These are phyloP conservation scores for Stomorhina lunata DNA, from an alignment of 2,888 invertebrate genomes.

Conservation along the genomic window DNA sequence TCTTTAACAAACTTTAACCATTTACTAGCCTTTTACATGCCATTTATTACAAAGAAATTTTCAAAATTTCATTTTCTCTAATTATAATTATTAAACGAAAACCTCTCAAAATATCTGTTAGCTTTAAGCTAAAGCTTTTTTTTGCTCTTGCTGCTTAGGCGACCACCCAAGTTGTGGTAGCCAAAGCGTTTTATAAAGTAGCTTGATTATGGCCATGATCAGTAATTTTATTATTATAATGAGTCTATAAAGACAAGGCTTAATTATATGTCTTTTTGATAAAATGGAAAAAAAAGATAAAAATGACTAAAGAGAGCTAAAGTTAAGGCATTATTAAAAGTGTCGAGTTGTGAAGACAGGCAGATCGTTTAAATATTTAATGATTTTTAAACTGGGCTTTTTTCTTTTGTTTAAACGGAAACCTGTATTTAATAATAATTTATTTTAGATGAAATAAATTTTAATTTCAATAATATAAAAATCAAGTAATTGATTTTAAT, in stretches of 20 bases:
- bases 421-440: not conserved
- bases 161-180: constrained; percentile 38
- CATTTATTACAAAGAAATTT: not conserved
- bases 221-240: constrained; percentile 36
- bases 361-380: constrained; percentile 1
- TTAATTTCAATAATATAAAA: not conserved
- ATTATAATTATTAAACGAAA: not conserved
- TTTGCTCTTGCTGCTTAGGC: not conserved
- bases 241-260: constrained; percentile 24
- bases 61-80: not conserved
- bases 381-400: not conserved
- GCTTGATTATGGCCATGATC: constrained; percentile 34
- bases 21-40: constrained; percentile 26
- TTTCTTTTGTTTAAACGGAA: not conserved
- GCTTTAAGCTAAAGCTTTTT: not conserved
- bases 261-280: constrained; percentile 43
- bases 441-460: not conserved
- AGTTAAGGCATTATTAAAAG: not conserved
- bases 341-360: not conserved
- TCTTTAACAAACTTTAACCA: not conserved
- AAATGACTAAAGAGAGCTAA: too few species aligned
- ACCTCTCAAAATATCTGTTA: not conserved
- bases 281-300: not conserved
- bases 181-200: constrained; percentile 25
- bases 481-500: not conserved